Evolutionary conservation across 2,888 invertebrate species (phyloP).

Genomic region (Pseudeuparius sepicola): DNA sequence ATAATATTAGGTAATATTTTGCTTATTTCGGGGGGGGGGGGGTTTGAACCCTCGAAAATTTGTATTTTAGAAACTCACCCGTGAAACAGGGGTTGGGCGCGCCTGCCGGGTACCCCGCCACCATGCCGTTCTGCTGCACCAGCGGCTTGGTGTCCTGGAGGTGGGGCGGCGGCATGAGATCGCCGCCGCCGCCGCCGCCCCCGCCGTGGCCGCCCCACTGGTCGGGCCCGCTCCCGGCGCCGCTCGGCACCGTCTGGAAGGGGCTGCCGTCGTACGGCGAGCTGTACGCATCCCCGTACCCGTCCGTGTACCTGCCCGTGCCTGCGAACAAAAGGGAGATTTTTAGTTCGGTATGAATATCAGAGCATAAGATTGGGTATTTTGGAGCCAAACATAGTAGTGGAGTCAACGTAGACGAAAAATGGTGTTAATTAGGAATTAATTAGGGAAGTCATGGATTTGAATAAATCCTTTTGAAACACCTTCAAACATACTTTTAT

Average conservation of each 20-base stretch:
- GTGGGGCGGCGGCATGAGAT: conserved; percentile 30
- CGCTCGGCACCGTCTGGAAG: conserved; percentile 58
- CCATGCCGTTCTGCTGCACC: conserved; percentile 50
- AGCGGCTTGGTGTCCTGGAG: conserved; percentile 38
- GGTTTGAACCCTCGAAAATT: too few relatives aligned
- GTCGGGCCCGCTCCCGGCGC: conserved; percentile 36
- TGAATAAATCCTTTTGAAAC: too few relatives aligned
- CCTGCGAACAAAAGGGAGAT: conserved; percentile 28
- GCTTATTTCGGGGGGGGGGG: too few relatives aligned
- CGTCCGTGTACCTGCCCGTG: conserved; percentile 42
- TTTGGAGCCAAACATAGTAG: too few relatives aligned
- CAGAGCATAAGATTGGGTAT: too few relatives aligned
- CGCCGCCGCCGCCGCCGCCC: conserved; percentile 34
- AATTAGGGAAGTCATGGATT: too few relatives aligned
- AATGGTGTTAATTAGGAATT: too few relatives aligned
- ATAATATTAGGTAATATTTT: too few relatives aligned
- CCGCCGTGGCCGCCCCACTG: conserved; percentile 42
- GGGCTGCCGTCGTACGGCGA: conserved; percentile 43
- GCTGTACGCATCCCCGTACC: conserved; percentile 48
- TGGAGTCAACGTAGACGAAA: too few relatives aligned
- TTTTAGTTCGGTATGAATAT: too few relatives aligned
- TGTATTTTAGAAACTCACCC: too few relatives aligned
- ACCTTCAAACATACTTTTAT: too few relatives aligned
- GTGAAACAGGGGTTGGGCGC: conserved; percentile 53
- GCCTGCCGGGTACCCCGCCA: conserved; percentile 43